phyloP scores from a whole-genome alignment of 2,797 vertebrate species.

The Clarias pachynema region DNA sequence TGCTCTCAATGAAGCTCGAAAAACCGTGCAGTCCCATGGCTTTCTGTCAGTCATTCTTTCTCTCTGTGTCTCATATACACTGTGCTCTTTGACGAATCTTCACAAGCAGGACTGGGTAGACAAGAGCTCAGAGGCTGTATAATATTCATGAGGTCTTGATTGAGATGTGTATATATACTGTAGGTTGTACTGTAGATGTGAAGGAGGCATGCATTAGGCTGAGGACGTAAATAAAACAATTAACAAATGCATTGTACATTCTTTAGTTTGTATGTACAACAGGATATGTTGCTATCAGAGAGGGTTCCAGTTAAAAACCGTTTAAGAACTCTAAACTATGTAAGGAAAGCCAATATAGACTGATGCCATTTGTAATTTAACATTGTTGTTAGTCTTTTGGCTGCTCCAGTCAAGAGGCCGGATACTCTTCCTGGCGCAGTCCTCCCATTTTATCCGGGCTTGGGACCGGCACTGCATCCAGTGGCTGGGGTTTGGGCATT shows the following conservation, averaged over 20 bases:
- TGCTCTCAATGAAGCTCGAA: slow-evolving; percentile 38
- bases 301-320: neutral
- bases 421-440: no score
- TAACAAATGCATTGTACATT: neutral
- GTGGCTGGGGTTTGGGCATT: no score
- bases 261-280: neutral
- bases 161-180: neutral
- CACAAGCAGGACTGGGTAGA: slow-evolving; percentile 43
- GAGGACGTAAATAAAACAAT: neutral
- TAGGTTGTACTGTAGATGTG: neutral
- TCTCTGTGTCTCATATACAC: slow-evolving; percentile 6
- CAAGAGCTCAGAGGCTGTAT: slow-evolving; percentile 32
- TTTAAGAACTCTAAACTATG: no score
- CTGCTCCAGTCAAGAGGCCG: no score
- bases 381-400: no score
- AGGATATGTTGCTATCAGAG: neutral
- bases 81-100: slow-evolving; percentile 37
- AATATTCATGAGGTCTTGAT: slow-evolving; percentile 5
- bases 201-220: neutral
- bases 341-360: neutral
- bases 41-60: slow-evolving; percentile 16
- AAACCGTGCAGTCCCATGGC: slow-evolving; percentile 24
- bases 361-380: neutral
- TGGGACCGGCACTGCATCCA: no score
- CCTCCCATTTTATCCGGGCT: no score